A percentile compares a stretch with the other conserved stretches of the same genome.
phyloP scores from a whole-genome alignment of 2,888 invertebrate genomes.

The Pyrochroa serraticornis region DNA sequence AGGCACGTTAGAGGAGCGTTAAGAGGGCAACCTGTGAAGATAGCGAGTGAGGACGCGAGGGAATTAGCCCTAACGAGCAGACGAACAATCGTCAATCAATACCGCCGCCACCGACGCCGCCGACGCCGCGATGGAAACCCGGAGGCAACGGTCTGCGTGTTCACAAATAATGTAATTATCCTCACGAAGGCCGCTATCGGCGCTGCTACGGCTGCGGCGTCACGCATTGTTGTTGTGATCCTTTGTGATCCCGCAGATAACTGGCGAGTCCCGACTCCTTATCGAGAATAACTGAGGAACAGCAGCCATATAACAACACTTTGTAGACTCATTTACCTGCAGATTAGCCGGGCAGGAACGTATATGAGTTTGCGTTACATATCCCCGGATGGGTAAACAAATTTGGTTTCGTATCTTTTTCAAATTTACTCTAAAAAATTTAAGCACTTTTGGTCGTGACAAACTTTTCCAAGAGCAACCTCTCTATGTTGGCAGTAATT shows the following conservation, averaged over 20 bases:
- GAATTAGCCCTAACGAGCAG: conserved; percentile 51
- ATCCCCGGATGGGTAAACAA: too few species aligned
- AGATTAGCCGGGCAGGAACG: too few species aligned
- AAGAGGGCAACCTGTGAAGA: conserved; percentile 45
- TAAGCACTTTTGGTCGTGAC: too few species aligned
- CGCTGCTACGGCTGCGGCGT: conserved; percentile 21
- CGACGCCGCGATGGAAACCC: conserved; percentile 20
- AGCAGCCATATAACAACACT: neutral
- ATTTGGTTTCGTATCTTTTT: too few species aligned
- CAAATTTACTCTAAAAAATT: too few species aligned
- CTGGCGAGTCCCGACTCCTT: conserved; percentile 4
- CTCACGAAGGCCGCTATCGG: conserved; percentile 38
- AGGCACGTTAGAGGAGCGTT: conserved; percentile 36
- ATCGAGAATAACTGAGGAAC: conserved; percentile 4
- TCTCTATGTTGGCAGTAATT: too few species aligned
- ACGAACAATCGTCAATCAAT: conserved; percentile 55
- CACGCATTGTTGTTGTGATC: conserved; percentile 30
- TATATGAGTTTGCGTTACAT: too few species aligned
- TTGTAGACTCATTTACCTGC: neutral
- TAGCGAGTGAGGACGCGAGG: conserved; percentile 45
- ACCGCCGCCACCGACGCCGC: conserved; percentile 39
- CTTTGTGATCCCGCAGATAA: conserved; percentile 17
- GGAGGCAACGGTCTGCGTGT: conserved; percentile 42
- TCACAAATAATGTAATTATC: conserved; percentile 51
- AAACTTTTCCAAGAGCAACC: too few species aligned